Percentiles rank a stretch among this genome's conserved stretches.
Evolutionary conservation across 2,888 invertebrate genomes (phyloP).

Genomic region (Geophilus truncorum): DNA sequence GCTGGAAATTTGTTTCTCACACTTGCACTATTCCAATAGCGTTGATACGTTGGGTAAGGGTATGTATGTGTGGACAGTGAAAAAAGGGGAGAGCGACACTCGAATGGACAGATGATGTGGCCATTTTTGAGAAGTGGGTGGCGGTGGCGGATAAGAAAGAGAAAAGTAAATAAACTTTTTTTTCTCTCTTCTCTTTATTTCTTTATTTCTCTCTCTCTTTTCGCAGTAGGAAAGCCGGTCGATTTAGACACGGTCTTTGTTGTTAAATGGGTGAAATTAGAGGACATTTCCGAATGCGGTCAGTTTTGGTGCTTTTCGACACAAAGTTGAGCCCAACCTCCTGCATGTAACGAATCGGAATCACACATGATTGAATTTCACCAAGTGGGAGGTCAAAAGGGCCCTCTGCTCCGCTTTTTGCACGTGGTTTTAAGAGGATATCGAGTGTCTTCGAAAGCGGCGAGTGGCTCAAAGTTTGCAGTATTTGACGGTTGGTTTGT

Average conservation of each 20-base stretch:
- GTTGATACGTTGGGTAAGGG: constrained; percentile 10
- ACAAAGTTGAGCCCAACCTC: constrained; percentile 27
- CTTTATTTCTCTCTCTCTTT: neutral
- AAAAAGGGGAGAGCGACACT: neutral
- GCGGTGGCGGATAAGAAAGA: neutral
- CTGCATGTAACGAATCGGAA: constrained; percentile 25
- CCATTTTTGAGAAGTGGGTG: neutral
- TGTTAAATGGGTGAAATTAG: constrained; percentile 10
- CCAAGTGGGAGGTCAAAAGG: constrained; percentile 27
- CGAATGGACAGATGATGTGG: neutral
- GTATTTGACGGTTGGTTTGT: neutral
- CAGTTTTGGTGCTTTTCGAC: constrained; percentile 11
- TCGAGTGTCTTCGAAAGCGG: neutral
- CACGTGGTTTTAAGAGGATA: neutral
- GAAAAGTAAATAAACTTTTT: neutral
- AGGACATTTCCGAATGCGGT: constrained; percentile 5
- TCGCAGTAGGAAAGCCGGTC: neutral
- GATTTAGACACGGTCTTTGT: neutral
- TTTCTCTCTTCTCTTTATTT: too few relatives aligned
- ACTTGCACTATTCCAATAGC: neutral
- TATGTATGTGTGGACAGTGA: too few relatives aligned
- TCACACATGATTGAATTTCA: constrained; percentile 27
- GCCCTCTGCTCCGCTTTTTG: neutral
- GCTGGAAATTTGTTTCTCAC: constrained; percentile 7
- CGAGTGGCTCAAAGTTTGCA: neutral